A percentile compares a stretch with the other conserved stretches of the same genome.
phyloP scores from a whole-genome alignment of 2,113 vertebrate genomes.

The Hippoglossus stenolepis region DNA sequence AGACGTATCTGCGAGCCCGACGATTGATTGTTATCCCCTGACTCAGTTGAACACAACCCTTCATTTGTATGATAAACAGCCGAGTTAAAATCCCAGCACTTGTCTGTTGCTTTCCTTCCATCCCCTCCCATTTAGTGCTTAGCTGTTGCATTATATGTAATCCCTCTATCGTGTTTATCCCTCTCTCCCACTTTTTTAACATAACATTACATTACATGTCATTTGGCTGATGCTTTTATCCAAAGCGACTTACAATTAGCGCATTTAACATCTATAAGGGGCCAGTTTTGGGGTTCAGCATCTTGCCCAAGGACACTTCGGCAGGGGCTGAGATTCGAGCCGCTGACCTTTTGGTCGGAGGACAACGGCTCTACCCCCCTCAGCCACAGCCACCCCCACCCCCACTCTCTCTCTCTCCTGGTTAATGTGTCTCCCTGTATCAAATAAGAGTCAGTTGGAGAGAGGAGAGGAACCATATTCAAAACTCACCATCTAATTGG shows the following conservation, averaged over 20 bases:
- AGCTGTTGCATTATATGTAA: constrained; percentile 19
- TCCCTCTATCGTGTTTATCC: neutral
- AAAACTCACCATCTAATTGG: constrained; percentile 45
- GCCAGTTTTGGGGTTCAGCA: too few relatives aligned
- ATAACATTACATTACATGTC: neutral
- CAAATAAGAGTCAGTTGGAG: constrained; percentile 17
- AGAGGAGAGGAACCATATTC: constrained; percentile 6
- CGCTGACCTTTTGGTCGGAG: too few relatives aligned
- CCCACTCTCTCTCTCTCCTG: neutral
- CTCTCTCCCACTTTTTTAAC: neutral
- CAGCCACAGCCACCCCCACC: too few relatives aligned
- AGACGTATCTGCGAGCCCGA: constrained; percentile 46
- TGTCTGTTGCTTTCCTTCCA: constrained; percentile 45
- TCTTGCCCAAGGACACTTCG: too few relatives aligned
- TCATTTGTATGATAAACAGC: constrained; percentile 75
- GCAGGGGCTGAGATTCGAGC: too few relatives aligned
- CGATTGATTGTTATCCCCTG: constrained; percentile 59
- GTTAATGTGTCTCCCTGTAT: neutral
- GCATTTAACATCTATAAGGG: too few relatives aligned
- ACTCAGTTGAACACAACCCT: constrained; percentile 50
- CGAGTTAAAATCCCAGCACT: constrained; percentile 51
- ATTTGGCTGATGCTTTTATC: too few relatives aligned
- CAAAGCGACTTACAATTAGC: too few relatives aligned
- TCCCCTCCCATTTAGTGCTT: constrained; percentile 42
- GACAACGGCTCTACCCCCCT: too few relatives aligned